Conservation (phyloP, 2,797 vertebrate species). For the Catostomus latipinnis region DNA sequence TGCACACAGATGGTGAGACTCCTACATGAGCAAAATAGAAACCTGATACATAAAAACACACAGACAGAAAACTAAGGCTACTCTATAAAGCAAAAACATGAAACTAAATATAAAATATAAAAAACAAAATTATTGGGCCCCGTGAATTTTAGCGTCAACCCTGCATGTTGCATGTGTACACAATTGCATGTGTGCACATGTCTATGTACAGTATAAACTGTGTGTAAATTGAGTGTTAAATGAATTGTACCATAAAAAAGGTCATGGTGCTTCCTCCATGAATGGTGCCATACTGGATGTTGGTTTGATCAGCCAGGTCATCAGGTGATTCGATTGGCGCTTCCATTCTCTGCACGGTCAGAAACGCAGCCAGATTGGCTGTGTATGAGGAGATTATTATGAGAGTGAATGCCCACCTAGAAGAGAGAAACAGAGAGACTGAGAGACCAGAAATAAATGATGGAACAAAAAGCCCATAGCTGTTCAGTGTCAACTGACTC, state of each 20-base stretch:
- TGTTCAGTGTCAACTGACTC: constrained; percentile 18
- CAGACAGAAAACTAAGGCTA: constrained; percentile 20
- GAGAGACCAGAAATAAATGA: neutral
- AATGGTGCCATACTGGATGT: constrained; percentile 95
- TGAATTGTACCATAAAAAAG: constrained; percentile 88
- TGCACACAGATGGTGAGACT: constrained; percentile 12
- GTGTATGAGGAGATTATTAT: constrained; percentile 98
- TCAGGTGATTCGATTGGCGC: constrained; percentile 92
- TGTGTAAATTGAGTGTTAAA: neutral
- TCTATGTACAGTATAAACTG: neutral
- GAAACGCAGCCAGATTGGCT: constrained; percentile 93
- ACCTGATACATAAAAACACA: constrained; percentile 25
- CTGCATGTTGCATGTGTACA: neutral
- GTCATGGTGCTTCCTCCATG: constrained; percentile 98
- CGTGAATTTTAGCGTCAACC: no score
- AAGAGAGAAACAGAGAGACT: constrained; percentile 12
- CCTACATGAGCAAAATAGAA: constrained; percentile 16
- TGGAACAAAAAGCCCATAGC: neutral
- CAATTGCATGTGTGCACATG: neutral
- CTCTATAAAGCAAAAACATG: neutral
- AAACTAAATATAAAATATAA: neutral
- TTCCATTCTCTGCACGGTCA: constrained; percentile 97
- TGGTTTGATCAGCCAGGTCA: constrained; percentile 94
- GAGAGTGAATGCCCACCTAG: constrained; percentile 95
- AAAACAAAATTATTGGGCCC: no score